These are phyloP conservation scores for Etheostoma cragini DNA, from an alignment of 2,113 vertebrate species.

Conservation along the genomic window DNA sequence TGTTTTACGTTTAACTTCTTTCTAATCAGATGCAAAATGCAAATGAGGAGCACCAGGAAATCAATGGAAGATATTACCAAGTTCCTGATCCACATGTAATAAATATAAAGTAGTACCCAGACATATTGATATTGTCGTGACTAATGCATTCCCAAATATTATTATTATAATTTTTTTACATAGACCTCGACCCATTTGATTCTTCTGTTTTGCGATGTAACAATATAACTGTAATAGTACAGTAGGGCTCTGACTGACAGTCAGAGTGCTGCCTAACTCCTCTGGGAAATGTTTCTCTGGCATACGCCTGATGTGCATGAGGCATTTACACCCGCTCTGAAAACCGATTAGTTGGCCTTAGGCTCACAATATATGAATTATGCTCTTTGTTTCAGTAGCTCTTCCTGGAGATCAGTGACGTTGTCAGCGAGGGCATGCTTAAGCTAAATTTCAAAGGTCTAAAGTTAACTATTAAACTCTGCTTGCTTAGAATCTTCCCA, in stretches of 20 bases:
- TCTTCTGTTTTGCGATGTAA: constrained; percentile 16
- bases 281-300: constrained; percentile 66
- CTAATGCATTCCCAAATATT: constrained; percentile 26
- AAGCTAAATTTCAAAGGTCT: constrained; percentile 73
- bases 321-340: constrained; percentile 65
- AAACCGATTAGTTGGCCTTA: constrained; percentile 73
- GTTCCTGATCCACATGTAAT: background rate
- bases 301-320: constrained; percentile 50
- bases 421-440: constrained; percentile 22
- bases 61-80: constrained; percentile 57
- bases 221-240: constrained; percentile 28
- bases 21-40: constrained; percentile 75
- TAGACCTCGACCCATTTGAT: constrained; percentile 23
- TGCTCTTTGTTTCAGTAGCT: constrained; percentile 73
- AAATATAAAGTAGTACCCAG: constrained; percentile 16
- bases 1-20: constrained; percentile 63
- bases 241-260: constrained; percentile 64
- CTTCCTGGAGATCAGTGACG: constrained; percentile 50
- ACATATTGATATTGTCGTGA: constrained; percentile 22
- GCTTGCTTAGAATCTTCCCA: constrained; percentile 10
- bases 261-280: constrained; percentile 39
- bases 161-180: constrained; percentile 27
- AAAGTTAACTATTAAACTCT: constrained; percentile 27
- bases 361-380: constrained; percentile 74
- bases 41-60: constrained; percentile 46